Percentiles rank a stretch among this genome's conserved stretches.
Evolutionary conservation across 2,113 vertebrate species (phyloP).

Genomic region (Ramphastos sulfuratus): DNA sequence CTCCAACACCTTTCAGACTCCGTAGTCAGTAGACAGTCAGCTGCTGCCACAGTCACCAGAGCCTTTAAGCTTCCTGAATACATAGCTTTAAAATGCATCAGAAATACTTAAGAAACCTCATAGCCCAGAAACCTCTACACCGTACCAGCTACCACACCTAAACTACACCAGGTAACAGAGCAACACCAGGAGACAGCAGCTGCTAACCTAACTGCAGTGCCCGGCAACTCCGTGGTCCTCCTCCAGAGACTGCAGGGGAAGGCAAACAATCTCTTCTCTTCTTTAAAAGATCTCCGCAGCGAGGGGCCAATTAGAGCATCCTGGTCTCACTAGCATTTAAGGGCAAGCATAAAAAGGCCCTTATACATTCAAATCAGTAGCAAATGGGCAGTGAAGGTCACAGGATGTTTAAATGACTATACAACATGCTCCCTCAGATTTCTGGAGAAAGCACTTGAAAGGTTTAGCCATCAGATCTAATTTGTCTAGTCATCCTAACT

Average conservation of each 20-base stretch:
- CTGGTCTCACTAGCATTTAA: constrained; percentile 40
- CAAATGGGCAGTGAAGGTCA: constrained; percentile 41
- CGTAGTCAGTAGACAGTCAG: not conserved
- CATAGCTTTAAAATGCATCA: not conserved
- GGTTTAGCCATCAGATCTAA: not conserved
- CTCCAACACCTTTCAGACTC: rapidly evolving
- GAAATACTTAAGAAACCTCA: not conserved
- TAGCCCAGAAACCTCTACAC: not conserved
- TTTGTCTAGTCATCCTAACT: not conserved
- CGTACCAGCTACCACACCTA: not conserved
- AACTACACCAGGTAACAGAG: not conserved
- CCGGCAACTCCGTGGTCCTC: rapidly evolving
- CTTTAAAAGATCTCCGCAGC: constrained; percentile 21
- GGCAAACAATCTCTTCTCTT: not conserved
- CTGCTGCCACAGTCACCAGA: not conserved
- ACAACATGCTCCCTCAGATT: not conserved
- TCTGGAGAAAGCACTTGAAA: not conserved
- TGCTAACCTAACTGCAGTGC: rapidly evolving
- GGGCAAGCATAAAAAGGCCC: constrained; percentile 23
- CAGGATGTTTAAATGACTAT: constrained; percentile 20
- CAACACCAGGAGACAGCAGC: not conserved
- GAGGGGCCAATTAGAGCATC: constrained; percentile 46
- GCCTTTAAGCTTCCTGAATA: not conserved
- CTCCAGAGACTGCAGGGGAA: not conserved
- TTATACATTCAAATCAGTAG: constrained; percentile 25